phyloP scores from a whole-genome alignment of 1,140 invertebrate genomes.

The Atta cephalotes region DNA sequence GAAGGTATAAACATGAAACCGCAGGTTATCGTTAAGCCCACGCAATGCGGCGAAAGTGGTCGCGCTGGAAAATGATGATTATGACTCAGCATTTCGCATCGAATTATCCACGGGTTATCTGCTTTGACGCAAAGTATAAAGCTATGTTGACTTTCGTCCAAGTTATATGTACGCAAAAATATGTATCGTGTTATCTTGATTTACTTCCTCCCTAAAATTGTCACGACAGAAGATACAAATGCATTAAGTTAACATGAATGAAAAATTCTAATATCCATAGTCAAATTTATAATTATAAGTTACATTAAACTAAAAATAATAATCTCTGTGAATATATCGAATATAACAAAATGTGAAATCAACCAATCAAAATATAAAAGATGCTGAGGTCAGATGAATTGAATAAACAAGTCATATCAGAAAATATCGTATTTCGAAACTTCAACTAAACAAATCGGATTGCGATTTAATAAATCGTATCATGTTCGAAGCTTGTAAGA shows the following conservation, averaged over 20 bases:
- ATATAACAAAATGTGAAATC: neutral
- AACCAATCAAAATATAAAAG: neutral
- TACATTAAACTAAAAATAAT: neutral
- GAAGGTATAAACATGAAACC: conserved; percentile 64
- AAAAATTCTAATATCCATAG: neutral
- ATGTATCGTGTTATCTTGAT: neutral
- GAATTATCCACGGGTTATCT: conserved; percentile 43
- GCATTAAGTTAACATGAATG: neutral
- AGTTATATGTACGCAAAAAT: neutral
- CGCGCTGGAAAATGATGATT: conserved; percentile 63
- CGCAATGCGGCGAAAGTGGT: conserved; percentile 43
- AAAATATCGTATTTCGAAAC: neutral
- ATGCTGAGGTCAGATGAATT: neutral
- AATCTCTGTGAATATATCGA: neutral
- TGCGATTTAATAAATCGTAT: neutral
- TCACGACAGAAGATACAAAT: neutral
- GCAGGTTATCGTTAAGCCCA: conserved; percentile 69
- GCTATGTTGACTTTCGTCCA: neutral
- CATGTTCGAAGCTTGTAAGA: conserved; percentile 11
- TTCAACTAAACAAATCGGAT: conserved; percentile 30
- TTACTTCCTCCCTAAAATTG: conserved; percentile 2
- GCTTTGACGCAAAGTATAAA: neutral
- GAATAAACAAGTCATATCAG: neutral
- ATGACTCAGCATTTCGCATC: conserved; percentile 55
- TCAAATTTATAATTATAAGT: neutral